A percentile compares a stretch with the other conserved stretches of the same genome.
phyloP scores from a whole-genome alignment of 1,140 invertebrate genomes.

The Planococcus citri region DNA sequence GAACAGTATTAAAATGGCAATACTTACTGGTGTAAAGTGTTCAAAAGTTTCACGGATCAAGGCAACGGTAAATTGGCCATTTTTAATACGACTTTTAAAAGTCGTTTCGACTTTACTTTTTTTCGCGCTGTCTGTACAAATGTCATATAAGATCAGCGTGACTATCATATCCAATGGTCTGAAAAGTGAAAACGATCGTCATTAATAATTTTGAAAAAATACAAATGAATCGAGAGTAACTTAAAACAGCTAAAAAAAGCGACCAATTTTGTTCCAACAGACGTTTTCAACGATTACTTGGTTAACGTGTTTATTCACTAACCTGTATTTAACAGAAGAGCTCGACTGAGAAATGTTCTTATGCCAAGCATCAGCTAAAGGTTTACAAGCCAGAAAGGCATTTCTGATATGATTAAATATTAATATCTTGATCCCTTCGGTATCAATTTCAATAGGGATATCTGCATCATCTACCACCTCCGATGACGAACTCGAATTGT shows the following conservation, averaged over 20 bases:
- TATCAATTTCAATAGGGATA: neutral
- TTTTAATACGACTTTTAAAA: constrained; percentile 25
- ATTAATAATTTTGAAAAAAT: neutral
- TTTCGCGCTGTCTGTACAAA: constrained; percentile 24
- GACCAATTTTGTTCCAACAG: no score
- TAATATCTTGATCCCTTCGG: constrained; percentile 18
- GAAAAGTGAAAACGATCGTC: no score
- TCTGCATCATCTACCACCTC: no score
- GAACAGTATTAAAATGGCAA: constrained; percentile 12
- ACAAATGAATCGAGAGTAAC: no score
- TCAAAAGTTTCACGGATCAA: constrained; percentile 26
- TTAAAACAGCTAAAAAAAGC: no score
- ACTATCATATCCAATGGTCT: constrained; percentile 30
- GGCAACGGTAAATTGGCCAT: constrained; percentile 24
- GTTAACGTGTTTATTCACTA: neutral
- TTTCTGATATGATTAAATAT: constrained; percentile 23
- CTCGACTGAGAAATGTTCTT: constrained; percentile 28
- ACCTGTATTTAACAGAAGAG: constrained; percentile 26
- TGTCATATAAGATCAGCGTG: constrained; percentile 27
- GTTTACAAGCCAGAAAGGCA: constrained; percentile 26
- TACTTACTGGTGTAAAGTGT: constrained; percentile 22
- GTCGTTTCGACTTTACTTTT: constrained; percentile 25
- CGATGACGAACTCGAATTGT: neutral
- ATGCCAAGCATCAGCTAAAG: constrained; percentile 27
- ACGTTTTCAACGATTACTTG: no score